phyloP scores from a whole-genome alignment of 2,888 invertebrate genomes.

The Idaea dimidiata region DNA sequence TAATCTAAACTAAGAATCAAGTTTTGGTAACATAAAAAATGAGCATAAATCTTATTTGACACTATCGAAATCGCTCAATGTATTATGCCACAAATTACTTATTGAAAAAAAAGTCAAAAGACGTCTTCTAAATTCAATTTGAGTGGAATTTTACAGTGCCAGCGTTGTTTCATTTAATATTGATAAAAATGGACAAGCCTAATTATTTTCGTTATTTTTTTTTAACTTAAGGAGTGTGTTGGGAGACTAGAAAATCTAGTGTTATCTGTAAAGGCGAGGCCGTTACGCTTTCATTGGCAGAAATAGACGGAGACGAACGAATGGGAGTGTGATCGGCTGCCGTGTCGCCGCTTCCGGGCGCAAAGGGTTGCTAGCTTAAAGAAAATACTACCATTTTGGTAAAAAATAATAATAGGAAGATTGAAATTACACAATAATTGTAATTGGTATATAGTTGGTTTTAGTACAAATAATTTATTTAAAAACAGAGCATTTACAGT shows the following conservation, averaged over 20 bases:
- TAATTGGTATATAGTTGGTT: too few species aligned
- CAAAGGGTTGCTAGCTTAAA: conserved; percentile 34
- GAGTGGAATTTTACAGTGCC: background rate
- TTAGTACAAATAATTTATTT: too few species aligned
- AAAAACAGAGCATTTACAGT: too few species aligned
- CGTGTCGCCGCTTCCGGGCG: conserved; percentile 70
- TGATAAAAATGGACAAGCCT: too few species aligned
- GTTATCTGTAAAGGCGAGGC: conserved; percentile 34
- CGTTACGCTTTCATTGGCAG: conserved; percentile 73
- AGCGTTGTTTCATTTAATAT: background rate
- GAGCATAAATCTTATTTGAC: background rate
- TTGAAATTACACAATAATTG: too few species aligned
- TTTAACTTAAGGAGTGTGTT: background rate
- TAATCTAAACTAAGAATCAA: background rate
- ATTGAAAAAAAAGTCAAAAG: background rate
- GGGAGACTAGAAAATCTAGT: background rate
- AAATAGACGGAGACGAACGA: conserved; percentile 61
- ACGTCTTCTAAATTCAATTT: background rate
- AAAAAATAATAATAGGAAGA: background rate
- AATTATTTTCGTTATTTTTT: background rate
- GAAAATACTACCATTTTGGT: background rate
- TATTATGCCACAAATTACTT: too few species aligned
- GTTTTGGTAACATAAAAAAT: background rate
- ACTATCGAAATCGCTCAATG: too few species aligned
- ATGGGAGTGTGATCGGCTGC: conserved; percentile 48